Evolutionary conservation across 2,797 vertebrate genomes (phyloP).

Genomic region (Rousettus madagascariensis): DNA sequence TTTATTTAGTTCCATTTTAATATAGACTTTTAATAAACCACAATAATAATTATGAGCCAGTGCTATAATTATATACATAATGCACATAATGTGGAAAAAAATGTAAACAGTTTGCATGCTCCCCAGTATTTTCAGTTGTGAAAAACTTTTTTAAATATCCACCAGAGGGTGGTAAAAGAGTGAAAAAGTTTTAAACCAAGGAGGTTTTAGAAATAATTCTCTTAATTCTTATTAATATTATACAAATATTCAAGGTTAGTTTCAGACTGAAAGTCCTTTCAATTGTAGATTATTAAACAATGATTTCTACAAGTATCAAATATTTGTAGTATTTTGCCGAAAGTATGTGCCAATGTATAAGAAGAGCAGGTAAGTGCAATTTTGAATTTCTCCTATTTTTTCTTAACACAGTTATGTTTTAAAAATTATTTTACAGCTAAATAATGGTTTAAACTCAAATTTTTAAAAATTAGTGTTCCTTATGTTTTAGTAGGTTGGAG

Average conservation of each 20-base stretch:
- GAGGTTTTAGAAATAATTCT: background rate
- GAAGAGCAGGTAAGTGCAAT: conserved; percentile 27
- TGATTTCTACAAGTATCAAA: background rate
- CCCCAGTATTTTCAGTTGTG: background rate
- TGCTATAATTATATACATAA: background rate
- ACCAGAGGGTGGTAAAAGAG: conserved; percentile 72
- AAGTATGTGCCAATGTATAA: background rate
- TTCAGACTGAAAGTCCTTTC: conserved; percentile 18
- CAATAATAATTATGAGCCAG: background rate
- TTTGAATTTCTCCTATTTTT: background rate
- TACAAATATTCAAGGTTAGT: conserved; percentile 7
- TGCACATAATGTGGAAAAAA: background rate
- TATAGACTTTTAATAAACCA: background rate
- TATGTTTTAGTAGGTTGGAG: background rate
- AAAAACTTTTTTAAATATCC: background rate
- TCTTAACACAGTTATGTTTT: background rate
- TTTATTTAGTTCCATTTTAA: background rate
- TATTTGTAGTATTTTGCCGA: background rate
- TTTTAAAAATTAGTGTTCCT: background rate
- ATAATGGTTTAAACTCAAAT: background rate
- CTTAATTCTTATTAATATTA: background rate
- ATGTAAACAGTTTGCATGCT: background rate
- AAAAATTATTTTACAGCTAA: background rate
- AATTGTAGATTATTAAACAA: background rate
- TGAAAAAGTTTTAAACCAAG: background rate